Conservation (phyloP, 2,888 invertebrate genomes). For the Myopa testacea region DNA sequence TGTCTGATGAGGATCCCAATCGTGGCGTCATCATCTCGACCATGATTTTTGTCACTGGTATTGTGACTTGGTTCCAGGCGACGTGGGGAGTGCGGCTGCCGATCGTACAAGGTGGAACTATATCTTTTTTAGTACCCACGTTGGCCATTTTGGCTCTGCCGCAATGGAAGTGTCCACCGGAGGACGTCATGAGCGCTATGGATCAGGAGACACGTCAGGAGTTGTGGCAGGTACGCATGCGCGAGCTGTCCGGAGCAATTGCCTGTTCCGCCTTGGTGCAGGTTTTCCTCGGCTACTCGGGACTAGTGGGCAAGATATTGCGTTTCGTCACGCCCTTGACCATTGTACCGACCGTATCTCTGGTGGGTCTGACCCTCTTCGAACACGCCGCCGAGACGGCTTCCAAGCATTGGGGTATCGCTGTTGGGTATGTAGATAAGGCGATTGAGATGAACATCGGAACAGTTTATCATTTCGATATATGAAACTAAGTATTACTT, state of each 20-base stretch:
- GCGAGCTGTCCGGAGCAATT: constrained; percentile 86
- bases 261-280: constrained; percentile 83
- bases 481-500: not conserved
- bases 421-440: constrained; percentile 74
- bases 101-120: constrained; percentile 83
- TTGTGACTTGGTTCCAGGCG: constrained; percentile 80
- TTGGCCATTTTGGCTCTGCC: constrained; percentile 80
- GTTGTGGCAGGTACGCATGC: constrained; percentile 81
- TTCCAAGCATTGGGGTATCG: constrained; percentile 85
- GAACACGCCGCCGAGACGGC: constrained; percentile 85
- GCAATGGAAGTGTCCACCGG: constrained; percentile 77
- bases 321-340: constrained; percentile 85
- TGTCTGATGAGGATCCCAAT: constrained; percentile 80
- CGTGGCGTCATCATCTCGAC: constrained; percentile 83
- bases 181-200: constrained; percentile 71
- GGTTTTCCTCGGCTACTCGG: constrained; percentile 78
- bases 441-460: not conserved
- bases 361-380: constrained; percentile 86
- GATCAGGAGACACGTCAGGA: constrained; percentile 71
- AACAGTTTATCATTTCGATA: not conserved
- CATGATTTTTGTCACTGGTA: constrained; percentile 85
- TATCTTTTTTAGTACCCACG: constrained; percentile 83
- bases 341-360: constrained; percentile 84
- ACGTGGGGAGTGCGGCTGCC: constrained; percentile 82
- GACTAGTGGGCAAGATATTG: constrained; percentile 80